Percentiles rank a stretch among this genome's conserved stretches.
These are phyloP conservation scores for Lutjanus erythropterus DNA, from an alignment of 2,113 vertebrate species.

Conservation along the genomic window DNA sequence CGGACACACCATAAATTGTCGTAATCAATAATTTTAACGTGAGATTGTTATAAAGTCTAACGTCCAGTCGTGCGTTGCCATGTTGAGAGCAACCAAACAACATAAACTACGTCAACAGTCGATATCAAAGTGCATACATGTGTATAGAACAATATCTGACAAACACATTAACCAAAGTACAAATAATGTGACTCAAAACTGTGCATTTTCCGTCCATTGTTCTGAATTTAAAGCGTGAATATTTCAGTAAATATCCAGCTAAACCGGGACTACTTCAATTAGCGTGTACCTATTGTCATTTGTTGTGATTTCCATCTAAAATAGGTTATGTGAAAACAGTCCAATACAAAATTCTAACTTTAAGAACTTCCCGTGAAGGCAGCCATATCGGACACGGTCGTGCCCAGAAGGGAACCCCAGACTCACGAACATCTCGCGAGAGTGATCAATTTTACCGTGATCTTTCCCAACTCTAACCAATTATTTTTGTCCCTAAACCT, in stretches of 20 bases:
- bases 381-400: too few species aligned
- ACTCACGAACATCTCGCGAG: too few species aligned
- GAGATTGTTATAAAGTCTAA: too few species aligned
- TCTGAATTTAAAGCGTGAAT: neutral
- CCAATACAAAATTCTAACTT: fast-evolving
- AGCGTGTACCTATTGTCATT: too few species aligned
- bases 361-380: neutral
- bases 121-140: fast-evolving
- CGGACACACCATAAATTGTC: neutral
- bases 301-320: neutral
- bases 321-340: neutral
- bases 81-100: fast-evolving
- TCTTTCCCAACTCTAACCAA: too few species aligned
- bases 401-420: too few species aligned
- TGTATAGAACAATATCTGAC: neutral
- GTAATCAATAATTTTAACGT: neutral
- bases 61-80: fast-evolving
- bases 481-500: too few species aligned
- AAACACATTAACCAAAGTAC: neutral
- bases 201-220: too few species aligned
- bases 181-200: neutral
- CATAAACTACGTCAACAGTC: neutral
- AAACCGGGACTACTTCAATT: fast-evolving
- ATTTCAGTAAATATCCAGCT: too few species aligned
- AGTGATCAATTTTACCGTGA: too few species aligned